phyloP scores from a whole-genome alignment of 2,888 invertebrate genomes.

The Malthinus seriepunctatus region DNA sequence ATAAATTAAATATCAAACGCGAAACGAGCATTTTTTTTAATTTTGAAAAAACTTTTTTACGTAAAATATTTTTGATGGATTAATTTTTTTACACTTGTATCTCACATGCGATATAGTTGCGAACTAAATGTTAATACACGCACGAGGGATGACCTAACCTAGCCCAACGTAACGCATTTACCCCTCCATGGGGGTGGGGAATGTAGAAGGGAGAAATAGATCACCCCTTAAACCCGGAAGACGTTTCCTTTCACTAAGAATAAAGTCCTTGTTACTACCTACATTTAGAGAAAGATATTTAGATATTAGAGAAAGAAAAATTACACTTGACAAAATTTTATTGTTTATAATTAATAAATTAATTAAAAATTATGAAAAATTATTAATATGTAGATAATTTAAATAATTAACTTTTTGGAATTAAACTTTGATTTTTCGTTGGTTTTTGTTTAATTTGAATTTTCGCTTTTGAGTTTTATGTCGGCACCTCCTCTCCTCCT shows the following conservation, averaged over 20 bases:
- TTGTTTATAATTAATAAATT: too few species aligned
- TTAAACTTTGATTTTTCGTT: too few species aligned
- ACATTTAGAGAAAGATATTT: neutral
- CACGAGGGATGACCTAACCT: conserved; percentile 55
- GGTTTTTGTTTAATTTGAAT: too few species aligned
- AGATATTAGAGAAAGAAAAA: too few species aligned
- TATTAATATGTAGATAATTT: too few species aligned
- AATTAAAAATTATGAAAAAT: too few species aligned
- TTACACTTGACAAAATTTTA: too few species aligned
- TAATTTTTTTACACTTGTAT: conserved; percentile 24
- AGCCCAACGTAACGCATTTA: conserved; percentile 49
- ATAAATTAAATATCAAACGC: neutral
- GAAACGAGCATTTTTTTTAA: conserved; percentile 1
- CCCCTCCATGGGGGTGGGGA: conserved; percentile 47
- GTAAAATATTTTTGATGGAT: conserved; percentile 5
- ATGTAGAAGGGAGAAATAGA: conserved; percentile 49
- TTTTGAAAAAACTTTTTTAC: conserved; percentile 12
- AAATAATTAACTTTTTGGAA: too few species aligned
- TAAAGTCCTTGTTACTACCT: conserved; percentile 12
- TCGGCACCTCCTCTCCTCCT: too few species aligned
- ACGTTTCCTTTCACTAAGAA: conserved; percentile 13
- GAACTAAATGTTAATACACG: conserved; percentile 50
- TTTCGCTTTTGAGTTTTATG: too few species aligned
- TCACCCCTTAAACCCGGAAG: conserved; percentile 41
- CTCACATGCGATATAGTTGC: conserved; percentile 33